Evolutionary conservation across 2,113 vertebrate species (phyloP), one percentile per base, ranked within the genome.

Genomic region (Spilogale gracilis): DNA sequence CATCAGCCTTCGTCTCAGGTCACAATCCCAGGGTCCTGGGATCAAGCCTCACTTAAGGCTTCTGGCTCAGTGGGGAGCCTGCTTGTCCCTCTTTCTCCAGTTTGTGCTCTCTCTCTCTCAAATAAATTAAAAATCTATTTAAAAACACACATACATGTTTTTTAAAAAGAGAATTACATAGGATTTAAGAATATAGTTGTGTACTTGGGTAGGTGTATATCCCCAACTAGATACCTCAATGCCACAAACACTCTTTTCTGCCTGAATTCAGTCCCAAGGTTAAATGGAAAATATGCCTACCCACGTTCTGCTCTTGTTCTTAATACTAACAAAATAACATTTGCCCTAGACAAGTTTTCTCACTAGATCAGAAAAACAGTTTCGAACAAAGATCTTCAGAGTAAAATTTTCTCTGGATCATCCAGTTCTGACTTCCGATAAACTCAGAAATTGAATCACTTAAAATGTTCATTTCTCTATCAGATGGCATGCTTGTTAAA

Each of bases 361-460:
- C 23, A 67, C 32, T 74, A 80, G 11, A 91, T 82, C 18, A 63
- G 71, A 93, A 82, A 82, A 73, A 88, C 0, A 71, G 11, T 92
- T 93, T 83, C n/a, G 84, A 76, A 95, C 17, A 73, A 89, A 94
- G 76, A 17, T 84, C 38, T 88, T 50, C 17, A 91, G 65, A 95
- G 45, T 56, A 69, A 71, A 63, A 2, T 56, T 95, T 94, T 87
- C n/a, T 52, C 69, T 95, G 56, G 20, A 85, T 76, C 69, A 94
- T 87, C 69, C 84, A 90, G 25, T 76, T 76, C 88, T 85, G 32
- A 94, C n/a, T 96, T 48, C 74, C 50, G 85, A 43, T 89, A 73
- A 95, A 94, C 73, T 45, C 5, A 60, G 52, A 96, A 95, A 94
- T 3, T 0, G n/a, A 74, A 54, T 82, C 69, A 85, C 45, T 88